Evolutionary conservation across 2,888 invertebrate species (phyloP).

Genomic region (Hypercompe scribonia): DNA sequence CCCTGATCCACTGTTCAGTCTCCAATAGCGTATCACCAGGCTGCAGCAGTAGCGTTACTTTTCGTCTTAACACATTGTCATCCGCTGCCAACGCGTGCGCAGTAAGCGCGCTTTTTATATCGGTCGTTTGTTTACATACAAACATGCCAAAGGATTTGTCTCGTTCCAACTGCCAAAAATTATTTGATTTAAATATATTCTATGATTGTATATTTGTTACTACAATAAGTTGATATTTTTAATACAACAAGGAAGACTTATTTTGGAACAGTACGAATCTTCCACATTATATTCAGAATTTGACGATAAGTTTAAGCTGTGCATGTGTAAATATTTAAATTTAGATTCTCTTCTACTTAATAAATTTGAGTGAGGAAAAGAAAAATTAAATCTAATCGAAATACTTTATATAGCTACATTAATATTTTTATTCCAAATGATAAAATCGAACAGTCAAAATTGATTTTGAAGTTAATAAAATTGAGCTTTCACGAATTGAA

Average conservation of each 20-base stretch:
- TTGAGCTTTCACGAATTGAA: too few species aligned
- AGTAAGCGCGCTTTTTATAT: constrained; percentile 69
- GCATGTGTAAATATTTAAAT: too few species aligned
- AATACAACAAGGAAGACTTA: background rate
- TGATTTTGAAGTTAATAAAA: too few species aligned
- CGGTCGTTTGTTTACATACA: constrained; percentile 74
- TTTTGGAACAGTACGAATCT: background rate
- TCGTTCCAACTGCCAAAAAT: constrained; percentile 69
- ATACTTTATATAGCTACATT: too few species aligned
- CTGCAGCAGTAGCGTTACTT: constrained; percentile 80
- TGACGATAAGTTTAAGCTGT: too few species aligned
- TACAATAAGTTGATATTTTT: background rate
- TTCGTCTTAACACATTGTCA: constrained; percentile 77
- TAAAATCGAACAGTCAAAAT: too few species aligned
- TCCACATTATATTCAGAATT: too few species aligned
- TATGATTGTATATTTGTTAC: background rate
- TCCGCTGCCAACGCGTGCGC: constrained; percentile 65
- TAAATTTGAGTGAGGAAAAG: too few species aligned
- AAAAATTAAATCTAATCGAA: too few species aligned
- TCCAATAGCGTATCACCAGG: constrained; percentile 83
- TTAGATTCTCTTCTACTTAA: too few species aligned
- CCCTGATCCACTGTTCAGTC: constrained; percentile 83
- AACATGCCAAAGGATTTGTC: constrained; percentile 82
- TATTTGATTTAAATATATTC: background rate
- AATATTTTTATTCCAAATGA: too few species aligned